Percentiles rank a stretch among this genome's conserved stretches.
These are phyloP conservation scores for Hemicentrotus pulcherrimus DNA, from an alignment of 35 echinoderm and acorn worm species.

Conservation along the genomic window DNA sequence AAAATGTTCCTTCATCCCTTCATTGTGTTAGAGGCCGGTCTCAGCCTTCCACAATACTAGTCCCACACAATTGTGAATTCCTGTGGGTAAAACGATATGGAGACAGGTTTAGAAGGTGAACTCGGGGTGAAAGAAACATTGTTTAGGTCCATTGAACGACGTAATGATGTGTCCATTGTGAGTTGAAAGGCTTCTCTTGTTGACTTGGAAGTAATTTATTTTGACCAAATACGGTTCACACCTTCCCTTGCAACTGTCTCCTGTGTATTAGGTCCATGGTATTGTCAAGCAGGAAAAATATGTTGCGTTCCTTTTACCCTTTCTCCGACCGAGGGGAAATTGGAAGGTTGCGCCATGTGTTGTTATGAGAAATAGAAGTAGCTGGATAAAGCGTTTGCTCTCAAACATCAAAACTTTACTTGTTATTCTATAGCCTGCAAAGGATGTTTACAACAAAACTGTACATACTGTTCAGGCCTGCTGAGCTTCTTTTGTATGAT, in stretches of 20 bases:
- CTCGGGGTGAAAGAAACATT: conserved; percentile 8
- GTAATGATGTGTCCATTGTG: neutral
- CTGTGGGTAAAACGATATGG: conserved; percentile 9
- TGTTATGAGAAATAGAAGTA: neutral
- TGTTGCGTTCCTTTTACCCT: neutral
- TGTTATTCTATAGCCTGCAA: neutral
- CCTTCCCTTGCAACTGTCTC: neutral
- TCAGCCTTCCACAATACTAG: neutral
- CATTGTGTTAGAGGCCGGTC: neutral
- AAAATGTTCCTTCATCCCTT: neutral
- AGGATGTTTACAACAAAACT: neutral
- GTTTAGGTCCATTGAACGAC: neutral
- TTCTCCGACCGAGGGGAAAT: neutral
- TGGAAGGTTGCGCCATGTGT: neutral
- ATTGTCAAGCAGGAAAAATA: neutral
- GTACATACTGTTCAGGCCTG: neutral
- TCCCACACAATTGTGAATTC: conserved; percentile 17
- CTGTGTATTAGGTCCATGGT: neutral
- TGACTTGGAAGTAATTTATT: conserved; percentile 13
- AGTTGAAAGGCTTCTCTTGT: neutral
- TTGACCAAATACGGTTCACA: neutral
- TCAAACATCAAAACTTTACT: neutral
- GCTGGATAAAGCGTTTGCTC: neutral
- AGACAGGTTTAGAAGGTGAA: neutral
- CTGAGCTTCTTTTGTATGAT: neutral